phyloP scores from a whole-genome alignment of 2,888 invertebrate species.

The Tortrix viridana region DNA sequence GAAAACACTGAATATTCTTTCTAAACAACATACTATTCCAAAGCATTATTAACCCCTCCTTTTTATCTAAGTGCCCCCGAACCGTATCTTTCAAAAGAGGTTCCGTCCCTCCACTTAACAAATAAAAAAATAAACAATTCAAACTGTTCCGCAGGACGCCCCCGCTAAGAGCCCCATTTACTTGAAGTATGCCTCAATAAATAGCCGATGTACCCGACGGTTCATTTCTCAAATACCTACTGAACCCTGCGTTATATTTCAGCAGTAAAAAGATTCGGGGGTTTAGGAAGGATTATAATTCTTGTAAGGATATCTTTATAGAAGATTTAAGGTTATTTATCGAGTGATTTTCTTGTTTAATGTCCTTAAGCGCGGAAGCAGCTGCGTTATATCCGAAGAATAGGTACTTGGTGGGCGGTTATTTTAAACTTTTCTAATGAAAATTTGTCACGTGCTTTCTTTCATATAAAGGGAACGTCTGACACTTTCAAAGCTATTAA shows the following conservation, averaged over 20 bases:
- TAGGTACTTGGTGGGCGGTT: neutral
- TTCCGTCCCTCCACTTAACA: constrained; percentile 6
- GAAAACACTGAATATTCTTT: no score
- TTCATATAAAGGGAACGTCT: no score
- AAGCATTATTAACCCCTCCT: no score
- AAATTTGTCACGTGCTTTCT: no score
- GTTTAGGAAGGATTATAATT: constrained; percentile 32
- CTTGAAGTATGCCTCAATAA: constrained; percentile 69
- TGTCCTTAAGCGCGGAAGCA: constrained; percentile 5
- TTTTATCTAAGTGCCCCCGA: no score
- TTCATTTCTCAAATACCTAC: constrained; percentile 60
- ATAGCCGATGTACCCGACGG: constrained; percentile 53
- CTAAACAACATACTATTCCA: no score
- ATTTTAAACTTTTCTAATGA: no score
- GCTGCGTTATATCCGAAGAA: neutral
- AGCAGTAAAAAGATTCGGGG: constrained; percentile 25
- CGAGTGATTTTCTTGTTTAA: constrained; percentile 26
- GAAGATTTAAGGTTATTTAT: constrained; percentile 37
- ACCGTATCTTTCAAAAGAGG: neutral
- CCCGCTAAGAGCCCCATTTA: constrained; percentile 62
- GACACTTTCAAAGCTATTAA: no score
- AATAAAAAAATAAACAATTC: constrained; percentile 59
- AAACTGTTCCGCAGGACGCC: constrained; percentile 42
- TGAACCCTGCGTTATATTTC: constrained; percentile 46
- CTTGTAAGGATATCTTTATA: constrained; percentile 35